phyloP scores from a whole-genome alignment of 2,797 vertebrate species.

The Pampus argenteus region DNA sequence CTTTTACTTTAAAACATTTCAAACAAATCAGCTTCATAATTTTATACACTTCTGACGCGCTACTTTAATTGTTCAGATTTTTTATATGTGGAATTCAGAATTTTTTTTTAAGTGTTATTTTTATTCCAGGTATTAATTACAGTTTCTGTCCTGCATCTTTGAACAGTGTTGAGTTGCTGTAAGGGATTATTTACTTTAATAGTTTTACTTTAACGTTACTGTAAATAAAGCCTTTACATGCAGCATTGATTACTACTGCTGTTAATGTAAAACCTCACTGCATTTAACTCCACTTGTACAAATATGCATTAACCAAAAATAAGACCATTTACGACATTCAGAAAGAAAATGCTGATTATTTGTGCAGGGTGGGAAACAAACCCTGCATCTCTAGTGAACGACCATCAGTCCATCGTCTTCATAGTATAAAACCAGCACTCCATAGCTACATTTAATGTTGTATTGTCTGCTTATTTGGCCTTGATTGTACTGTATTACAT shows the following conservation, averaged over 20 bases:
- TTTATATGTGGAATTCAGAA: slow-evolving; percentile 60
- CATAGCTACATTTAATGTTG: slow-evolving; percentile 4
- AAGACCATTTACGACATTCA: slow-evolving; percentile 64
- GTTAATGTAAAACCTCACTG: slow-evolving; percentile 35
- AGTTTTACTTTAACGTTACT: slow-evolving; percentile 45
- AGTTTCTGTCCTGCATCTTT: slow-evolving; percentile 28
- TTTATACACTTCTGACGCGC: slow-evolving; percentile 55
- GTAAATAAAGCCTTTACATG: slow-evolving; percentile 54
- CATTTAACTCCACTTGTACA: slow-evolving; percentile 40
- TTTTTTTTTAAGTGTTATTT: slow-evolving; percentile 64
- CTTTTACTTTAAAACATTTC: slow-evolving; percentile 47
- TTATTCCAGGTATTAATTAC: slow-evolving; percentile 41
- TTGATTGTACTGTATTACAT: slow-evolving; percentile 21
- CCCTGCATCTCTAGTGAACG: slow-evolving; percentile 9
- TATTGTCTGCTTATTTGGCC: slow-evolving; percentile 13
- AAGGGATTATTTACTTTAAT: slow-evolving; percentile 1
- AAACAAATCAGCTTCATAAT: slow-evolving; percentile 45
- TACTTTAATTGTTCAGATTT: slow-evolving; percentile 44
- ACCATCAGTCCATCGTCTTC: slow-evolving; percentile 4
- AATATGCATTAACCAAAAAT: slow-evolving; percentile 64
- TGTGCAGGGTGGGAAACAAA: slow-evolving; percentile 60
- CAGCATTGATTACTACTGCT: slow-evolving; percentile 23
- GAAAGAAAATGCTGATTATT: slow-evolving; percentile 61
- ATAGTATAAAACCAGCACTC: slow-evolving; percentile 50
- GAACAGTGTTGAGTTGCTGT: slow-evolving; percentile 34